Percentiles rank a stretch among this genome's conserved stretches.
Conservation (phyloP, 2,113 vertebrate genomes). For the Microtus oregoni region DNA sequence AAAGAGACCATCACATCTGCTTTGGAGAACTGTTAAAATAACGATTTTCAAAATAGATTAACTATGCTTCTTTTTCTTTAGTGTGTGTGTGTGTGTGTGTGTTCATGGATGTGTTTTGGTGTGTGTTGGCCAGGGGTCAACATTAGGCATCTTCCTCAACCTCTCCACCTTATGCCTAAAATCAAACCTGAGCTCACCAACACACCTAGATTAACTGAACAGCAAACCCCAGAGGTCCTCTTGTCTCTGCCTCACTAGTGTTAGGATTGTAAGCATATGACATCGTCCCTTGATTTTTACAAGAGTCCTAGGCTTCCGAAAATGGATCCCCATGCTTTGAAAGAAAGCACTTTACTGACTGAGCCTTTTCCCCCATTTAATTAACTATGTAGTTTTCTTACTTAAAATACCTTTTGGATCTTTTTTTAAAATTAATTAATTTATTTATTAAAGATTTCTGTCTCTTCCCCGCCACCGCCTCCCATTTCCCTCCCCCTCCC, state of each 20-base stretch:
- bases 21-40: background rate
- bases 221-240: background rate
- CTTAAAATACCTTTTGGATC: background rate
- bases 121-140: background rate
- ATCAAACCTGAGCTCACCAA: background rate
- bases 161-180: background rate
- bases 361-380: background rate
- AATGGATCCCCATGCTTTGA: background rate
- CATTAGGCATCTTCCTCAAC: background rate
- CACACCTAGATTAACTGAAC: background rate
- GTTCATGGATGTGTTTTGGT: background rate
- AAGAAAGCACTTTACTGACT: too few relatives aligned
- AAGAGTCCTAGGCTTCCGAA: background rate
- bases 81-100: background rate
- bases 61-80: background rate
- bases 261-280: background rate
- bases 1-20: background rate
- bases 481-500: too few relatives aligned
- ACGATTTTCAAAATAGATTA: background rate
- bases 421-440: background rate
- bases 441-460: too few relatives aligned
- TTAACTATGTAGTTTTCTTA: constrained; percentile 12
- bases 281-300: too few relatives aligned
- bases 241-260: too few relatives aligned
- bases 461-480: too few relatives aligned